Evolutionary conservation across 2,888 invertebrate genomes (phyloP), one percentile per base, ranked within the genome.

Genomic region (Idaea aversata): DNA sequence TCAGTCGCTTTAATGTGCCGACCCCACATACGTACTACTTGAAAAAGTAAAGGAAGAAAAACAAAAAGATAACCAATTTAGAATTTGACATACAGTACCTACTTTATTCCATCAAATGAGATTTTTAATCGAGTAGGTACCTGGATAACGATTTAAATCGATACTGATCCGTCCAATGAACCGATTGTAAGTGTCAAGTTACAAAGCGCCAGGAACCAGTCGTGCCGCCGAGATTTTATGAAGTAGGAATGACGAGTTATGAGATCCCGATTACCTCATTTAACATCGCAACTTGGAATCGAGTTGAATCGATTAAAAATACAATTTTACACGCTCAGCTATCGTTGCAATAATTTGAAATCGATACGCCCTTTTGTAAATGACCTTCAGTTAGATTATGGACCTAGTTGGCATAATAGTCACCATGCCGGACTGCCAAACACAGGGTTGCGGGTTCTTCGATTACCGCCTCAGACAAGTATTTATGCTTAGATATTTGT

Each of bases 111-210:
- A n/a, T 25, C 25, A 25, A n/a, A 25, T 25, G 25, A 25, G 25
- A 25, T 47, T 13, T 47, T 47, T 7, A 47, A 47, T 10, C 10
- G 10, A 6, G 13, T 47, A 47, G 47, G 47, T 47, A 47, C 7
- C 13, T 47, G 47, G 13, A 47, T 4, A 47, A 10, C 6, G 13
- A 59, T 59, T 79, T 74, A 77, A 76, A 72, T 75, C 76, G 77
- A 77, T 79, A 75, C 75, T 70, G 77, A 83, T 82, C 77, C 77
- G 80, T 81, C 77, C 76, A 73, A 71, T 69, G 66, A 65, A 63
- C 58, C 68, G 72, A 76, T 77, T 83, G 83, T 83, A 86, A 83
- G 83, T 83, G 81, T 85, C 76, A 76, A 77, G 78, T 85, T 85
- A 81, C 84, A 80, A 77, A 80, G 75, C 70, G 66, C 74, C 70